These are phyloP conservation scores for Drosophila fungiperda DNA, from an alignment of 2,888 invertebrate genomes.

Conservation along the genomic window DNA sequence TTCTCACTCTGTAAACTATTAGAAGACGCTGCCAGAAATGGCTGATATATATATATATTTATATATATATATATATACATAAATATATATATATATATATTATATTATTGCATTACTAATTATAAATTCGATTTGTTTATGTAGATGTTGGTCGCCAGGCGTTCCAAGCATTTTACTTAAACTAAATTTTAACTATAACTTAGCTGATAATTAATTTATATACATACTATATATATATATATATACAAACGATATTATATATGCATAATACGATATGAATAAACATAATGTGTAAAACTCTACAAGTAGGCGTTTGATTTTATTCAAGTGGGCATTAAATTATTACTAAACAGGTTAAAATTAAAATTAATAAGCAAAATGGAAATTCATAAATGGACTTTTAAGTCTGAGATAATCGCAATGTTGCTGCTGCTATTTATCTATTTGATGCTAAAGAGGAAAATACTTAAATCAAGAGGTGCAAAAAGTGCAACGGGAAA, in stretches of 20 bases:
- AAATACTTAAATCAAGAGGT: not conserved
- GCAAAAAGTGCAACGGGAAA: not conserved
- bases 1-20: conserved; percentile 62
- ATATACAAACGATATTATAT: conserved; percentile 50
- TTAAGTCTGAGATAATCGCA: not conserved
- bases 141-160: conserved; percentile 66
- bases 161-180: conserved; percentile 59
- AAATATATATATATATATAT: conserved; percentile 17
- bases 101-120: conserved; percentile 19
- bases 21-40: conserved; percentile 18
- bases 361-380: not conserved
- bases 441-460: not conserved
- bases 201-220: conserved; percentile 52
- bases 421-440: not conserved
- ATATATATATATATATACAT: conserved; percentile 8
- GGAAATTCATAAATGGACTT: not conserved
- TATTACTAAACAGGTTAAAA: not conserved
- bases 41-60: conserved; percentile 6
- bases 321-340: not conserved
- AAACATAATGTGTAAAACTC: conserved; percentile 41
- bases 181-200: conserved; percentile 67
- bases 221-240: conserved; percentile 56
- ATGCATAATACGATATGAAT: conserved; percentile 45
- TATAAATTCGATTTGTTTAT: conserved; percentile 27
- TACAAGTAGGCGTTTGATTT: not conserved